Base-by-base conservation (phyloP, 2,888 invertebrate species). In the Agriopis marginaria region DNA sequence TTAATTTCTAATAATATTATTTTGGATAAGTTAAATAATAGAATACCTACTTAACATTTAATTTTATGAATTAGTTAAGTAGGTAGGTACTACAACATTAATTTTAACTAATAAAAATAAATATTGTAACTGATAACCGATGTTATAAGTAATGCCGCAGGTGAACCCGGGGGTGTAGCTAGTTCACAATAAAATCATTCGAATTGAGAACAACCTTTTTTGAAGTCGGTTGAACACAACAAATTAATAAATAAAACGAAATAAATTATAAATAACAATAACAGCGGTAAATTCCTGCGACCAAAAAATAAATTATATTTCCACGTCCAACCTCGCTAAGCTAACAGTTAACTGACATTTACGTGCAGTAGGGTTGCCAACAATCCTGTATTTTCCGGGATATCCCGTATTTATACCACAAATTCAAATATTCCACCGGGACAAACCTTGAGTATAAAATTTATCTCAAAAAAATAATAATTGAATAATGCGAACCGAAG, bases 291-390 rank as follows among this genome's bases (percentile, higher is more conserved):
- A 39, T 4, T 17, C 40, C 42, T 17, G 3, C 14, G n/a, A 51
- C 40, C 1, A 45, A 56, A 47, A 17, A 55, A 60, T 44, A 55
- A 44, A 63, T 32, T 32, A 32, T 14, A 23, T 11, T 50, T 23
- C 40, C 39, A 58, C 65, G 32, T 56, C 49, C 47, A 42, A 50
- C 40, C 23, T 23, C 55, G 62, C 51, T 32, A 50, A 66, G 44
- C 50, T 63, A 66, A 66, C 65, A 62, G 70, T 66, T 59, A 62
- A 69, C 50, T 9, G 8, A 23, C 39, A 17, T 62, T 47, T 47
- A 45, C 4, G 45, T 32, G 5, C 32, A 4, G 3, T 32, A 32
- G 32, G 32, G 32, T 32, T 32, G 32, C 32, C 32, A 32, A 3
- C 32, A 3, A 4, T 5, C 5, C 3, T 3, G 3, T 32, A 32